These are phyloP conservation scores for Xestia rhomboidea DNA, from an alignment of 2,888 invertebrate genomes.

Conservation along the genomic window DNA sequence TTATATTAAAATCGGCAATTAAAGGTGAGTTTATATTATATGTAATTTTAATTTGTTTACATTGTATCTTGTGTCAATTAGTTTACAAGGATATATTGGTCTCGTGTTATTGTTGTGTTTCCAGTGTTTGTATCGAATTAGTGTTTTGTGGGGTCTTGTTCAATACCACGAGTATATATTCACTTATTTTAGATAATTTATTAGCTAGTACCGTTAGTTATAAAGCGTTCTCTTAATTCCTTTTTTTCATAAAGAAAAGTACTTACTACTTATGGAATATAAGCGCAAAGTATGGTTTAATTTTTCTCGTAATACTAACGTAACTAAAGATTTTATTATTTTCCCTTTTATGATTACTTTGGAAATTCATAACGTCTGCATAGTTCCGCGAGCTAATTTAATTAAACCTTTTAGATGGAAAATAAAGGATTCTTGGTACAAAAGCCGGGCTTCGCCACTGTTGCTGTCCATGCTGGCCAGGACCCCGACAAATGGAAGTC, in stretches of 20 bases:
- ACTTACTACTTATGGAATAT: neutral
- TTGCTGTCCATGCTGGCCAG: conserved; percentile 36
- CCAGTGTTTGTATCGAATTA: no score
- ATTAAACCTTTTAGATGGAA: conserved; percentile 32
- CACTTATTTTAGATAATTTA: neutral
- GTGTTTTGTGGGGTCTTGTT: neutral
- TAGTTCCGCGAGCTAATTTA: neutral
- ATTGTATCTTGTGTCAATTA: neutral
- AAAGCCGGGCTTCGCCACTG: conserved; percentile 30
- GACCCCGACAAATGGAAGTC: conserved; percentile 36
- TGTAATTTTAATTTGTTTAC: neutral
- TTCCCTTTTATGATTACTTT: neutral
- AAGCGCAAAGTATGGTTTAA: neutral
- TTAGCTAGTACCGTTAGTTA: neutral
- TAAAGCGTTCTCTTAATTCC: neutral
- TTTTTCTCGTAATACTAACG: neutral
- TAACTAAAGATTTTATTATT: no score
- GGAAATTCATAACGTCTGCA: neutral
- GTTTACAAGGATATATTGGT: neutral
- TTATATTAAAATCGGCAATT: neutral
- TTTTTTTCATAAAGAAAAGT: neutral
- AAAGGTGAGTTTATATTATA: conserved; percentile 15
- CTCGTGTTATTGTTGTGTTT: neutral
- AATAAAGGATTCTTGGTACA: conserved; percentile 21
- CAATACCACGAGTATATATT: neutral